Evolutionary conservation across 1,140 invertebrate species (phyloP).

Genomic region (Drosophila eugracilis): DNA sequence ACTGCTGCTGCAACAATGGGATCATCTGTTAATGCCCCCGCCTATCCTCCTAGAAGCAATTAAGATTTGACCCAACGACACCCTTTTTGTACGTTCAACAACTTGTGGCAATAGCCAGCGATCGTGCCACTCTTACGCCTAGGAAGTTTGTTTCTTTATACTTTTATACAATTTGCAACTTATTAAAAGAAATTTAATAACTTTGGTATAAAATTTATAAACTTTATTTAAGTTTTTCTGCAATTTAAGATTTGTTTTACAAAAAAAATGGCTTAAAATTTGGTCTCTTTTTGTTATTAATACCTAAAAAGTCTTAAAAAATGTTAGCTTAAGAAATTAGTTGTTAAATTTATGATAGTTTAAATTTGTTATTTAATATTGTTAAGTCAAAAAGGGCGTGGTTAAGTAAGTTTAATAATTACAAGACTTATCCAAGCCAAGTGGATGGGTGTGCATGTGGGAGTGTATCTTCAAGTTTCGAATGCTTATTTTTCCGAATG

Average conservation of each 20-base stretch:
- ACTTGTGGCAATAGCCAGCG: constrained; percentile 4
- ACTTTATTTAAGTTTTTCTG: too few species aligned
- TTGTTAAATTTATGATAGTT: too few species aligned
- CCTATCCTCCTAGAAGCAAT: constrained; percentile 2
- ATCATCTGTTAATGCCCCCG: constrained; percentile 18
- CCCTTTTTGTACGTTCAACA: constrained; percentile 34
- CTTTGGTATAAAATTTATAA: too few species aligned
- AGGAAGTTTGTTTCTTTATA: too few species aligned
- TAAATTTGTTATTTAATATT: too few species aligned
- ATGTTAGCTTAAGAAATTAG: too few species aligned
- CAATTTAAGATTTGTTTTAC: too few species aligned
- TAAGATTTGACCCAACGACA: constrained; percentile 54
- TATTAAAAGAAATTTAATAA: too few species aligned
- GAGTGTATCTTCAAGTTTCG: constrained; percentile 19
- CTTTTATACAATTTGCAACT: background rate
- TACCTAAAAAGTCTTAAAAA: too few species aligned
- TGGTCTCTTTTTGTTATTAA: too few species aligned
- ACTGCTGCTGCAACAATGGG: constrained; percentile 9
- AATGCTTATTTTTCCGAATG: background rate
- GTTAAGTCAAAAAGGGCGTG: too few species aligned
- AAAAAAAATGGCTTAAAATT: too few species aligned
- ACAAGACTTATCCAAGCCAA: background rate
- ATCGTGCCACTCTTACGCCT: constrained; percentile 1
- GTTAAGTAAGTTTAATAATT: constrained; percentile 9
- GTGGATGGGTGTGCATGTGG: constrained; percentile 31